Percentiles rank a stretch among this genome's conserved stretches.
These are phyloP conservation scores for Epizoanthus stellaris DNA, from an alignment of 92 coral and sea anemone genomes.

Conservation along the genomic window DNA sequence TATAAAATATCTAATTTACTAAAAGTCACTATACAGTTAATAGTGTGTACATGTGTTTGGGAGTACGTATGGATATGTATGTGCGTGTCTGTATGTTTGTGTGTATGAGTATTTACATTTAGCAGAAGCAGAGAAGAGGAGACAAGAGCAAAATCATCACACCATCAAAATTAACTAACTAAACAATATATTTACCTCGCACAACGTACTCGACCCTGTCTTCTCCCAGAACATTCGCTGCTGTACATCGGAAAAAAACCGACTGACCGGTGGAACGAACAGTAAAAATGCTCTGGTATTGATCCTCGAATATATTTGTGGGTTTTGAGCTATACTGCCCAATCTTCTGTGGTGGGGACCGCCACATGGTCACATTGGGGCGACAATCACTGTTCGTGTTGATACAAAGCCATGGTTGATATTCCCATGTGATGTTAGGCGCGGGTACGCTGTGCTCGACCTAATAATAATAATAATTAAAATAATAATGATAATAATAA, in stretches of 20 bases:
- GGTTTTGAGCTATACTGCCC: neutral
- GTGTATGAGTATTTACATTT: too few relatives aligned
- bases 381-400: neutral
- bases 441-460: conserved; percentile 6
- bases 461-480: too few relatives aligned
- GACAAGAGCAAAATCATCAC: too few relatives aligned
- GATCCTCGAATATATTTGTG: neutral
- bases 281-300: conserved; percentile 18
- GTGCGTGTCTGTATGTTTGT: too few relatives aligned
- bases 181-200: neutral
- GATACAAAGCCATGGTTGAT: neutral
- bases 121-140: too few relatives aligned
- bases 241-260: conserved; percentile 38
- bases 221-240: conserved; percentile 25
- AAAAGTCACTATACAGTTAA: too few relatives aligned
- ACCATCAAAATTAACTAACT: neutral
- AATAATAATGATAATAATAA: too few relatives aligned
- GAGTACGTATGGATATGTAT: too few relatives aligned
- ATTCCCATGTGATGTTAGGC: conserved; percentile 12
- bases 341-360: neutral
- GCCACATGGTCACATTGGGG: neutral
- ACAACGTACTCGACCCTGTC: neutral
- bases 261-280: neutral
- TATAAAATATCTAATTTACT: too few relatives aligned
- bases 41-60: too few relatives aligned